These are phyloP conservation scores for Caenorhabditis inopinata DNA, from an alignment of 1,140 invertebrate species.

Conservation along the genomic window DNA sequence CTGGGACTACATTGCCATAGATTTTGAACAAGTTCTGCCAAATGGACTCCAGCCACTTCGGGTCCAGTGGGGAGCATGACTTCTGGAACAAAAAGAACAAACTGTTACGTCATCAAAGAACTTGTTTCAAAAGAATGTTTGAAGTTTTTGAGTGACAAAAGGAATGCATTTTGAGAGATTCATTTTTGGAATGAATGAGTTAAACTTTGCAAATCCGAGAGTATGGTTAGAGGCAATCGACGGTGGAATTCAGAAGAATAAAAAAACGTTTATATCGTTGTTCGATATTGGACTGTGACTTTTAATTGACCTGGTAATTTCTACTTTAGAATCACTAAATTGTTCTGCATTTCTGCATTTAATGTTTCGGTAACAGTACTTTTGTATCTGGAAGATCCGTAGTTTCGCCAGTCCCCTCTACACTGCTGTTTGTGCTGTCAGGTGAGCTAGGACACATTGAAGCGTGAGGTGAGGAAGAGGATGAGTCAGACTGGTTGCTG, in stretches of 20 bases:
- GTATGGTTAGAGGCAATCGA: too few species aligned
- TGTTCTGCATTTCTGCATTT: not conserved
- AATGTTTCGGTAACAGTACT: not conserved
- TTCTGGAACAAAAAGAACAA: not conserved
- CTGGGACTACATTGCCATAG: not conserved
- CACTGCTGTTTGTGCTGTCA: slow-evolving; percentile 30
- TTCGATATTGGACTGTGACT: too few species aligned
- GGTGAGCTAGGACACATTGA: slow-evolving; percentile 28
- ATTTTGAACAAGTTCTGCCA: slow-evolving; percentile 34
- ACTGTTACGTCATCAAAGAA: not conserved
- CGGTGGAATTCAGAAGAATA: too few species aligned
- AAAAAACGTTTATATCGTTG: too few species aligned
- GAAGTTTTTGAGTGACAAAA: too few species aligned
- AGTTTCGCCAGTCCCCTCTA: not conserved
- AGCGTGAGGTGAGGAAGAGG: not conserved
- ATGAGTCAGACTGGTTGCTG: slow-evolving; percentile 27
- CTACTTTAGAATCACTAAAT: too few species aligned
- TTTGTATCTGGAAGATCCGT: not conserved
- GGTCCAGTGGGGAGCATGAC: not conserved
- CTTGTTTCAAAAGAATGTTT: not conserved
- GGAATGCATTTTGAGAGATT: too few species aligned
- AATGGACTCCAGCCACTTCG: slow-evolving; percentile 14
- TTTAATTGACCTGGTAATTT: too few species aligned
- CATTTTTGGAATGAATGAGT: too few species aligned
- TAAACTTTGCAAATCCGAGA: too few species aligned